Base-by-base conservation (phyloP, 92 coral and sea anemone species). In the Desmophyllum pertusum region DNA sequence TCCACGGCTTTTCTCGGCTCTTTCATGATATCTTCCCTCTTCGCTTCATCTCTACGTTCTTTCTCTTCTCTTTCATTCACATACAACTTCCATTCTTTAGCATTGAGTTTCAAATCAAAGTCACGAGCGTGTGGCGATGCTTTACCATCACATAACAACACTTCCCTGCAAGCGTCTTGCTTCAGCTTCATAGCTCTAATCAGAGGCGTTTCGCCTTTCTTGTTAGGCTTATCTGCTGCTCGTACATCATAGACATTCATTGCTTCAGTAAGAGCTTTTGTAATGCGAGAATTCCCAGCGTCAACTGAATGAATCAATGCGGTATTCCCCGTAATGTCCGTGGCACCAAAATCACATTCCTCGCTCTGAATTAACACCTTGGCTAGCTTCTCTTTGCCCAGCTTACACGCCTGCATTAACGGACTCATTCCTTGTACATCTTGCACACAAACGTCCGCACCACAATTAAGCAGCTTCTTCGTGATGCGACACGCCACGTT, bases 51-150 rank as follows among this genome's bases (percentile, higher is more conserved):
- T 37, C 29, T 9, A 41, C 19, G 43, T 42, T 30, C 55, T n/a
- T 70, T 43, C 37, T 37, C 61, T 30, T n/a, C 41, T 45, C 0
- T 70, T 30, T 62, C 62, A 3, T 55, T 82, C 29, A 69, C 29
- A 71, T 70, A 25, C 23, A 19, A 35, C 30, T 53, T 71, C 70
- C 79, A 92, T 81, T 92, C 95, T 15, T 51, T 78, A 10, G 93
- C 96, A 38, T 88, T 93, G 53, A 88, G 73, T 78, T 65, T 88
- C 64, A 80, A 23, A 66, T 88, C 84, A 25, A 91, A 84, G 72
- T 93, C 97, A 37, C 97, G 85, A 45, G 94, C 94, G 4, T 86
- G 70, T 39, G 97, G 89, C 18, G 94, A 91, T 19, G 95, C 90
- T 43, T 85, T 88, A 1, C 94, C 97, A 14, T 85, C 88, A 18